phyloP scores from a whole-genome alignment of 1,140 invertebrate species.

The Meloidogyne hapla region DNA sequence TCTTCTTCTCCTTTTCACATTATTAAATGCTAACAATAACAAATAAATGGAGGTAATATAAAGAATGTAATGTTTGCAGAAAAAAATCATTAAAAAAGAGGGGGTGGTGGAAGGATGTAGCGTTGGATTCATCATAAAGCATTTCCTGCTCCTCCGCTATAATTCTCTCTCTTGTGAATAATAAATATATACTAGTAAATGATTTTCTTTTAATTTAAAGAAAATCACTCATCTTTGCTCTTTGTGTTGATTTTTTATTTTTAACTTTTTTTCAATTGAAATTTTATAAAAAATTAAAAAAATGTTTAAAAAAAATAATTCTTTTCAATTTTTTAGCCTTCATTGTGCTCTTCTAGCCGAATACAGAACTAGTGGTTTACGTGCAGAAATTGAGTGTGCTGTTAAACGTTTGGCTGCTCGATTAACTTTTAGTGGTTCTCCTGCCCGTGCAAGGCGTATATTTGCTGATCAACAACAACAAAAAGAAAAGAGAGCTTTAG shows the following conservation, averaged over 20 bases:
- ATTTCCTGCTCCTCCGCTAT: background rate
- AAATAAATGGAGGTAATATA: slow-evolving; percentile 2
- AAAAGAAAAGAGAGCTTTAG: background rate
- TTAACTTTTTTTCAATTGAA: background rate
- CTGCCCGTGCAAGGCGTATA: background rate
- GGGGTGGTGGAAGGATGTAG: background rate
- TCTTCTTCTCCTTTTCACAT: background rate
- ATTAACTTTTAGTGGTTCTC: slow-evolving; percentile 46
- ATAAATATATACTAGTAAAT: background rate
- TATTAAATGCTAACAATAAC: background rate
- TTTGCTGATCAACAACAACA: background rate
- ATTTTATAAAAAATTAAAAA: background rate
- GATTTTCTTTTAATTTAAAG: background rate
- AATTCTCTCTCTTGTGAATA: background rate
- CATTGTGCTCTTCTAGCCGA: slow-evolving; percentile 54
- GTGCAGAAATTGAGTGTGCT: slow-evolving; percentile 59
- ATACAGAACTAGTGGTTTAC: slow-evolving; percentile 42
- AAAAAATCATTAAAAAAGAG: slow-evolving; percentile 1
- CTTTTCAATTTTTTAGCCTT: slow-evolving; percentile 41
- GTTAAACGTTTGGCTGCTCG: slow-evolving; percentile 56
- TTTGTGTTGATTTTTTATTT: too few relatives aligned
- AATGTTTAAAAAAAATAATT: background rate
- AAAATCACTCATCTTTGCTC: too few relatives aligned
- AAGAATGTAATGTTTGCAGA: background rate
- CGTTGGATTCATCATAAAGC: background rate